Conservation (phyloP, 2,113 vertebrate genomes). For the Coregonus clupeaformis region DNA sequence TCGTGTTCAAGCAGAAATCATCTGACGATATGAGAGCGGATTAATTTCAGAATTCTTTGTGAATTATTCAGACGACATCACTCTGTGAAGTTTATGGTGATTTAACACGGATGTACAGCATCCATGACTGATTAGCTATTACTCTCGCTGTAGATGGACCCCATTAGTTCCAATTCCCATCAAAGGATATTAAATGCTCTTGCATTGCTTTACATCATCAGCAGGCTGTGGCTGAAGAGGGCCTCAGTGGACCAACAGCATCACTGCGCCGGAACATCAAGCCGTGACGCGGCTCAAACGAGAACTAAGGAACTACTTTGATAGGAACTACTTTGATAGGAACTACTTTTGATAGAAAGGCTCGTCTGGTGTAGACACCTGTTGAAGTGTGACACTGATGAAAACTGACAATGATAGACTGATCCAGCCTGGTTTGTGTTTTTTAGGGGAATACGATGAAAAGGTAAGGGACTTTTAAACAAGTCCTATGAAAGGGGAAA, state of each 20-base stretch:
- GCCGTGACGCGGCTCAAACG: constrained; percentile 25
- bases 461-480: background rate
- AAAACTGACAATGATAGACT: background rate
- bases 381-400: background rate
- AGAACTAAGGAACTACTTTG: background rate
- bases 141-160: constrained; percentile 28
- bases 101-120: constrained; percentile 16
- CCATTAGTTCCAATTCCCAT: constrained; percentile 51
- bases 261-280: constrained; percentile 31
- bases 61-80: constrained; percentile 34
- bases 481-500: background rate
- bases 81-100: constrained; percentile 26
- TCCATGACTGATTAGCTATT: constrained; percentile 6
- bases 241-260: constrained; percentile 17
- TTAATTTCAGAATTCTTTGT: constrained; percentile 31
- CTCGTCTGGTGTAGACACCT: background rate
- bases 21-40: background rate
- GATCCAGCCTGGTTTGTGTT: background rate
- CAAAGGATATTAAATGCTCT: constrained; percentile 38
- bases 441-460: background rate
- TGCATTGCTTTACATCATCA: constrained; percentile 44
- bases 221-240: background rate
- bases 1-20: background rate
- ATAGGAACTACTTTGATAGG: background rate
- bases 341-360: background rate